Conservation (phyloP, 2,797 vertebrate species). For the Prionace glauca region DNA sequence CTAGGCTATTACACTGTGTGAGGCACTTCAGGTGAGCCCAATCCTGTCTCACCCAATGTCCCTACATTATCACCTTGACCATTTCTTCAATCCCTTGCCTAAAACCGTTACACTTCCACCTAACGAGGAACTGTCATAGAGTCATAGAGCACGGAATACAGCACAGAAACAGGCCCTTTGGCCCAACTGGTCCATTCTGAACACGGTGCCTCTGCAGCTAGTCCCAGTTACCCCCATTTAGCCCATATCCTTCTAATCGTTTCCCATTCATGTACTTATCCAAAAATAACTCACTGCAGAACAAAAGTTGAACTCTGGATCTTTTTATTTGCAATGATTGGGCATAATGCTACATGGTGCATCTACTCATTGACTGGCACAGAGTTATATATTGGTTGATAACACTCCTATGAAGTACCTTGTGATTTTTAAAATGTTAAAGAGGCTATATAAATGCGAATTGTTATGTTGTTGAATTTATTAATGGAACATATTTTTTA, state of each 20-base stretch:
- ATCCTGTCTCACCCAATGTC: not conserved
- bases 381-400: not conserved
- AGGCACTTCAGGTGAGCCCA: not conserved
- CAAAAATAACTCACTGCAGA: not conserved
- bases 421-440: not conserved
- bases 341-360: not conserved
- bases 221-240: too few relatives aligned
- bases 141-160: too few relatives aligned
- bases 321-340: not conserved
- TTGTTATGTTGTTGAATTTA: not conserved
- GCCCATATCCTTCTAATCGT: too few relatives aligned
- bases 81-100: not conserved
- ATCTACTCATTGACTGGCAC: not conserved
- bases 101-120: not conserved
- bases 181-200: too few relatives aligned
- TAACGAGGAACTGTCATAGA: not conserved
- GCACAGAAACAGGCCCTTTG: too few relatives aligned
- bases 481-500: not conserved
- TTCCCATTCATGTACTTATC: too few relatives aligned
- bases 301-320: not conserved
- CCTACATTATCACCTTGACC: not conserved
- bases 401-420: not conserved
- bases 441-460: not conserved
- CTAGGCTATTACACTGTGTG: not conserved
- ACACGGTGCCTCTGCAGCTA: too few relatives aligned